Evolutionary conservation across 2,113 vertebrate species (phyloP), one percentile per base, ranked within the genome.

Genomic region (Alethe castanea): DNA sequence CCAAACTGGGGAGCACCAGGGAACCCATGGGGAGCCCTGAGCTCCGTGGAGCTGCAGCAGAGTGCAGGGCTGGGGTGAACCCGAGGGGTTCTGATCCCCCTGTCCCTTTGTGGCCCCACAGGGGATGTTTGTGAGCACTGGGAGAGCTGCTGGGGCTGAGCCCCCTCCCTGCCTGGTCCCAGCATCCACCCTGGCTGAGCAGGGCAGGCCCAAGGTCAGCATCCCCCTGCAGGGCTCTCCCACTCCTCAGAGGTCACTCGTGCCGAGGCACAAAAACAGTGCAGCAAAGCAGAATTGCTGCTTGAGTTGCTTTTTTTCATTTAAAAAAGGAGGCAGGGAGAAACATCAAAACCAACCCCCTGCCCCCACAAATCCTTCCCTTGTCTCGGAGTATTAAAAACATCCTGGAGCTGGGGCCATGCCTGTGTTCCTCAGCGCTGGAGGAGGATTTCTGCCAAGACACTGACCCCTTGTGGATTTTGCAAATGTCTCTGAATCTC

Each of bases 391-490:
- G 66, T 71, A 88, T 90, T 73, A 83, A 94, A 95, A 92, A 83
- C 89, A 91, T 94, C 82, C 86, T 88, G 74, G 62, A 89, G 78
- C 79, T n/a, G 59, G 64, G 90, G 38, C 91, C 26, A 6, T 16
- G 54, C 85, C 56, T 54, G 50, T 45, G 69, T 56, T 89, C 47
- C 48, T 81, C 67, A 3, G 42, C 2, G 8, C 44, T 16, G 59
- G 54, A 94, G 84, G 67, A 95, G 94, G 70, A 95, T 97, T 95
- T 92, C 96, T 97, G 95, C 97, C 97, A 97, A 96, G 96, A 96
- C 94, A 97, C 95, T 97, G 97, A 97, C 97, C 97, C 95, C 97
- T 97, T 95, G 97, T 97, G 97, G 97, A 93, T 84, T 94, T 88
- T 94, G 47, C 67, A 86, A 91, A 92, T 61, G 86, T 53, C 92